phyloP scores from a whole-genome alignment of 2,888 invertebrate species.

The Lacanobia oleracea region DNA sequence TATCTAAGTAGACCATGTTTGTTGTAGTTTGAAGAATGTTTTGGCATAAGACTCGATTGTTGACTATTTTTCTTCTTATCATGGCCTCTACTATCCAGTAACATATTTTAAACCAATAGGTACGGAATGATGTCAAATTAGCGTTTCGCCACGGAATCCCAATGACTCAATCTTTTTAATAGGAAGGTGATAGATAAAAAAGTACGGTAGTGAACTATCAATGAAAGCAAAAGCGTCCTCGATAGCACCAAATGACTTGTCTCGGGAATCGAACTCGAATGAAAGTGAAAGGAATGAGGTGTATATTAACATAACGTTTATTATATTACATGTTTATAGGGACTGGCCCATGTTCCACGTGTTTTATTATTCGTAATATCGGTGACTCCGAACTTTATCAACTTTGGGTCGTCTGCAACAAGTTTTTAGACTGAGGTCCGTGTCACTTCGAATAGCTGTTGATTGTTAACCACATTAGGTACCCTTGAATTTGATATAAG shows the following conservation, averaged over 20 bases:
- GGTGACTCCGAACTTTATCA: slow-evolving; percentile 22
- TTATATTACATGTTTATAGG: slow-evolving; percentile 61
- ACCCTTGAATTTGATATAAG: slow-evolving; percentile 14
- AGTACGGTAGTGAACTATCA: slow-evolving; percentile 68
- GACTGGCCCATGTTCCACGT: slow-evolving; percentile 40
- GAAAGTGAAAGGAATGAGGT: slow-evolving; percentile 85
- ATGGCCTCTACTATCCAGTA: not conserved
- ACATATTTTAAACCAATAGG: not conserved
- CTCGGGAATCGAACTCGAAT: slow-evolving; percentile 82
- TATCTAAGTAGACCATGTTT: not conserved
- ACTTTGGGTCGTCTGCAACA: slow-evolving; percentile 13
- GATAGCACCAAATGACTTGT: slow-evolving; percentile 81
- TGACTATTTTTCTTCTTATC: slow-evolving; percentile 14
- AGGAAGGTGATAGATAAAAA: slow-evolving; percentile 50
- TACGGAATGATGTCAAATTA: slow-evolving; percentile 11
- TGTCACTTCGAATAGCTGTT: slow-evolving; percentile 12
- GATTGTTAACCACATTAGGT: slow-evolving; percentile 11
- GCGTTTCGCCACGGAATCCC: slow-evolving; percentile 16
- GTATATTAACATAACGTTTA: slow-evolving; percentile 71
- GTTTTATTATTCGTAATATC: slow-evolving; percentile 32
- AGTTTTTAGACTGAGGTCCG: slow-evolving; percentile 16
- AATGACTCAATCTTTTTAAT: slow-evolving; percentile 55
- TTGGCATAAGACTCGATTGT: slow-evolving; percentile 1
- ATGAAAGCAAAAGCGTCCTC: slow-evolving; percentile 86
- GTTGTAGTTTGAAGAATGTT: slow-evolving; percentile 10